phyloP scores from a whole-genome alignment of 1,140 invertebrate species.

The Anagrus nilaparvatae region DNA sequence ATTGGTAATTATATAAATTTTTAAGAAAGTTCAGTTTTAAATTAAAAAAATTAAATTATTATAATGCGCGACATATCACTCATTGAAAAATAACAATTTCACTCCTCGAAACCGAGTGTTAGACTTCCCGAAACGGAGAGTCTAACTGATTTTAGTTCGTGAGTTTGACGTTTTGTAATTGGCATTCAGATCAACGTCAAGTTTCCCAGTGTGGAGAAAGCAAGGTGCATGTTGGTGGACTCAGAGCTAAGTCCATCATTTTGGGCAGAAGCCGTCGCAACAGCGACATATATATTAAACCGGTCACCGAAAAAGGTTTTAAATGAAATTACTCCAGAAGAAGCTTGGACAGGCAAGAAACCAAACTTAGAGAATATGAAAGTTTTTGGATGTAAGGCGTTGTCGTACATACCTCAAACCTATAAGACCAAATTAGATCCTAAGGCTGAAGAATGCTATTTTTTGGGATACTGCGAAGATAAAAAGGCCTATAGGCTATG shows the following conservation, averaged over 20 bases:
- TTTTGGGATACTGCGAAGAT: not conserved
- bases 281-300: conserved; percentile 18
- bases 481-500: not conserved
- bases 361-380: conserved; percentile 25
- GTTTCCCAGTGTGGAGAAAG: no score
- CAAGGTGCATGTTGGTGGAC: conserved; percentile 13
- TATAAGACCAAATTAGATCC: not conserved
- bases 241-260: conserved; percentile 10
- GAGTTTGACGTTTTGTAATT: no score
- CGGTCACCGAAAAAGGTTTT: not conserved
- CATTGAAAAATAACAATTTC: no score
- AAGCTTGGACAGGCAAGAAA: conserved; percentile 23
- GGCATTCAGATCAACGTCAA: no score
- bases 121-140: no score
- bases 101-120: no score
- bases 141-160: no score
- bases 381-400: conserved; percentile 31
- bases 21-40: no score
- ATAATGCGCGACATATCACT: no score
- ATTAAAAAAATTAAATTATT: no score
- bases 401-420: not conserved
- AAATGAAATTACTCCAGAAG: conserved; percentile 17
- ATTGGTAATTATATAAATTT: no score
- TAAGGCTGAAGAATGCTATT: not conserved
- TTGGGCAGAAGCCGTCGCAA: conserved; percentile 1